Evolutionary conservation across 2,888 invertebrate species (phyloP).

Genomic region (Rhamnusium bicolor): DNA sequence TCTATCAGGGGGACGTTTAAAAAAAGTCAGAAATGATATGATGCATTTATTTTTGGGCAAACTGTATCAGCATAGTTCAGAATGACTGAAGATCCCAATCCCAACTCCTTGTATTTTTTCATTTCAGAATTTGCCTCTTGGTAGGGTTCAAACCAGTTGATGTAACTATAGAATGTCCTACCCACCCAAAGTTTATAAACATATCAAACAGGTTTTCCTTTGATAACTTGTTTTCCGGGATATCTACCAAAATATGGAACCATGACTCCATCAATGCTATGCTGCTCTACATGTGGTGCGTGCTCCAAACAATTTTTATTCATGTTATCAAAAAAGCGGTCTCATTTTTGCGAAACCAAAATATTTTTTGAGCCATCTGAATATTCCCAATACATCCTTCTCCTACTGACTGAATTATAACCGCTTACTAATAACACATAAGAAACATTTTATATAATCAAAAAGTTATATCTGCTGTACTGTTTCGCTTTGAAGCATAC

Average conservation of each 20-base stretch:
- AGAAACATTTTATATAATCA: conserved; percentile 46
- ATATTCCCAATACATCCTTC: conserved; percentile 43
- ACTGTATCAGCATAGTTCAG: conserved; percentile 18
- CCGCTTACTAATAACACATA: conserved; percentile 49
- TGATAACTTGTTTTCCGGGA: neutral
- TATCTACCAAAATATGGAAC: neutral
- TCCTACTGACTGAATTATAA: conserved; percentile 41
- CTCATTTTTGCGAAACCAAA: conserved; percentile 25
- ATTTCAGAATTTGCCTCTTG: neutral
- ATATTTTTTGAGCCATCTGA: conserved; percentile 42
- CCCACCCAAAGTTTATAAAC: conserved; percentile 14
- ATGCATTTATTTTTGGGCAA: conserved; percentile 17
- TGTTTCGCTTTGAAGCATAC: conserved; percentile 20
- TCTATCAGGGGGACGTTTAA: conserved; percentile 8
- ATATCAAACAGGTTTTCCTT: conserved; percentile 3
- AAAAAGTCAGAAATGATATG: conserved; percentile 11
- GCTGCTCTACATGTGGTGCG: conserved; percentile 15
- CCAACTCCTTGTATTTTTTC: neutral
- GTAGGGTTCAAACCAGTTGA: too few species aligned
- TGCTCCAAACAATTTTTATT: conserved; percentile 6
- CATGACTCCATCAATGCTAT: neutral
- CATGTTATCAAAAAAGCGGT: conserved; percentile 4
- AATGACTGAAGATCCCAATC: conserved; percentile 7
- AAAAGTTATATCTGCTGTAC: conserved; percentile 21
- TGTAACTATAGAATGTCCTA: too few species aligned